Base-by-base conservation (phyloP, 2,113 vertebrate genomes). In the Pelobates fuscus region DNA sequence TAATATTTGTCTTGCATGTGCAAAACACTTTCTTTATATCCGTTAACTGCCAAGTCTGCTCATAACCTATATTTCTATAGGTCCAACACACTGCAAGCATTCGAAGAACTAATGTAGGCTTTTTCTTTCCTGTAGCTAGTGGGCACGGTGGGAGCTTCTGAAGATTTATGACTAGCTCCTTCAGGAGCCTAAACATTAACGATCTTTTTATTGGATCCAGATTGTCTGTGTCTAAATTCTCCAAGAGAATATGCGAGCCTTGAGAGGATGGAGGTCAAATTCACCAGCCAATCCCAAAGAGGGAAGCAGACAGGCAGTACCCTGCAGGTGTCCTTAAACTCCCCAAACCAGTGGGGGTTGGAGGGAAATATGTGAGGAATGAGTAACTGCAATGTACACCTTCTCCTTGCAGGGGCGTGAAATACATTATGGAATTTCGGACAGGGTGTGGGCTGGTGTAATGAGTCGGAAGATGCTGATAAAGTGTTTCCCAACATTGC, bases 131-230 rank as follows among this genome's bases (percentile, higher is more conserved):
- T 18, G 10, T 41, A 41, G 6, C 26, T 2, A 12, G 52, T 37
- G 15, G 54, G 30, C 49, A 24, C 46, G 7, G 54, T n/a, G 6
- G 24, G 54, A n/a, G 69, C 21, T 41, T 30, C 11, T 32, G 3
- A 11, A 59, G 26, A 30, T 63, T 20, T 63, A 41, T 63, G 29
- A 7, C 61, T 30, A 12, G 7, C 23, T 26, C 46, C 8, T 55
- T 64, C 70, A 64, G 44, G 52, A 73, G 59, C 60, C 60, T 63
- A 11, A 4, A 29, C 2, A 32, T 30, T 71, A 63, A 71, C 44
- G 58, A 54, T 46, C 10, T 8, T 72, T 72, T 72, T 49, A 72
- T 72, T 72, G 23, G 29, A 73, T 64, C 60, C 70, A 73, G 60
- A 60, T 73, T 52, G 30, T 61, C 41, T 59, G 68, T 43, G 68